These are phyloP conservation scores for Orthosia gothica DNA, from an alignment of 2,888 invertebrate species.

Conservation along the genomic window DNA sequence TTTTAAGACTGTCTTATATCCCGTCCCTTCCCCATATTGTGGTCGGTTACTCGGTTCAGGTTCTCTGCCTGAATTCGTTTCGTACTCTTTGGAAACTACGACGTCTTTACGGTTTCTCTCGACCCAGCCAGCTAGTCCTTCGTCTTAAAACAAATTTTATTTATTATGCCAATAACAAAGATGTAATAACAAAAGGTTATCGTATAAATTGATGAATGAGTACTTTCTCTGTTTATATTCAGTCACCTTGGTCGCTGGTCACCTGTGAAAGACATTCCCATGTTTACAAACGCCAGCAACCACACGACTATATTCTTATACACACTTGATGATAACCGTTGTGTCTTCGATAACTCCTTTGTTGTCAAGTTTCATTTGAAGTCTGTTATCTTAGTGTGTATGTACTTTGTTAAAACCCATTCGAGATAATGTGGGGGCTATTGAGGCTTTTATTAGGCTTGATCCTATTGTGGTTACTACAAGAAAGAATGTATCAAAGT, in stretches of 20 bases:
- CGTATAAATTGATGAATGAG: conserved; percentile 56
- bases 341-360: conserved; percentile 54
- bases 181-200: conserved; percentile 68
- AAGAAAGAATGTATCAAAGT: not conserved
- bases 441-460: conserved; percentile 22
- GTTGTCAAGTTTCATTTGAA: conserved; percentile 46
- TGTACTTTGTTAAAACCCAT: conserved; percentile 29
- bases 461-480: not conserved
- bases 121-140: not conserved
- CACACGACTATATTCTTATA: conserved; percentile 68
- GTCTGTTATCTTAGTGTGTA: conserved; percentile 27
- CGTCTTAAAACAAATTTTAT: not conserved
- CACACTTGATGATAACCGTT: conserved; percentile 50
- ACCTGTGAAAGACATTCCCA: conserved; percentile 70
- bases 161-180: conserved; percentile 26
- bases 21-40: too few relatives aligned
- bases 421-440: conserved; percentile 35
- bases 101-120: not conserved
- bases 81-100: not conserved
- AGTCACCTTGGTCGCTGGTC: conserved; percentile 76
- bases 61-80: not conserved
- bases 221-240: conserved; percentile 72
- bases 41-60: not conserved
- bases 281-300: conserved; percentile 67
- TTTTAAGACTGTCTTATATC: too few relatives aligned